Percentiles rank a stretch among this genome's conserved stretches.
Conservation (phyloP, 2,888 invertebrate species). For the Perizoma affinitatum region DNA sequence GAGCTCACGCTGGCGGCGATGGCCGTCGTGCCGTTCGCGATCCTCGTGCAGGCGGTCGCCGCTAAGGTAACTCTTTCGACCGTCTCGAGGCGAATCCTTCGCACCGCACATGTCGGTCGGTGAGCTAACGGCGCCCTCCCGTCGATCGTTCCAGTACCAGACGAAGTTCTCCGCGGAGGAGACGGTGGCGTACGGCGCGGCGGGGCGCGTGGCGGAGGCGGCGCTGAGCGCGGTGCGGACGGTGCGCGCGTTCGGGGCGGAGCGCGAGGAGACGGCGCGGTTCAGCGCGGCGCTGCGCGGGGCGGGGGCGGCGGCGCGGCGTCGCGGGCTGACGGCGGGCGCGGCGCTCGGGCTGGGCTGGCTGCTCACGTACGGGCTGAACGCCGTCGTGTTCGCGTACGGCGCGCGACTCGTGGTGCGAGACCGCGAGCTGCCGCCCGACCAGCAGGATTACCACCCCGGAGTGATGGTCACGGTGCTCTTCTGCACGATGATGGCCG, state of each 20-base stretch:
- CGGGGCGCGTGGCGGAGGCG: slow-evolving; percentile 90
- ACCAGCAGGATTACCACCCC: slow-evolving; percentile 86
- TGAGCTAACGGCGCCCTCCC: too few relatives aligned
- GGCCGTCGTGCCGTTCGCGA: slow-evolving; percentile 89
- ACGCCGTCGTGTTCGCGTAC: slow-evolving; percentile 91
- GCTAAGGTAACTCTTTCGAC: slow-evolving; percentile 80
- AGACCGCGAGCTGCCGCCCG: slow-evolving; percentile 82
- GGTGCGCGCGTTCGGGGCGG: slow-evolving; percentile 88
- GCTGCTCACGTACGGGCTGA: slow-evolving; percentile 89
- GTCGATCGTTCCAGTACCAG: slow-evolving; percentile 75
- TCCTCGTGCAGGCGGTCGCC: slow-evolving; percentile 87
- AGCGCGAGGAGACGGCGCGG: slow-evolving; percentile 89
- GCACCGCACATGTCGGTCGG: too few relatives aligned
- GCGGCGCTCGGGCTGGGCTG: slow-evolving; percentile 88
- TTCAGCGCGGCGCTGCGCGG: slow-evolving; percentile 77
- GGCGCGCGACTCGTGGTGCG: slow-evolving; percentile 88
- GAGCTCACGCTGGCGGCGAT: slow-evolving; percentile 91
- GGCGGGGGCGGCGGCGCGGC: slow-evolving; percentile 83
- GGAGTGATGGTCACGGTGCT: slow-evolving; percentile 89
- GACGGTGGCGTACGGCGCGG: slow-evolving; percentile 87
- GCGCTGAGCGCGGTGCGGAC: slow-evolving; percentile 87
- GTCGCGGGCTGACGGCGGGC: slow-evolving; percentile 86
- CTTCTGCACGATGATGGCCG: slow-evolving; percentile 90
- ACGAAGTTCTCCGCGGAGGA: slow-evolving; percentile 86
- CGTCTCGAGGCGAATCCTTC: too few relatives aligned